Base-by-base conservation (phyloP, 2,888 invertebrate species). In the Pomacea canaliculata region DNA sequence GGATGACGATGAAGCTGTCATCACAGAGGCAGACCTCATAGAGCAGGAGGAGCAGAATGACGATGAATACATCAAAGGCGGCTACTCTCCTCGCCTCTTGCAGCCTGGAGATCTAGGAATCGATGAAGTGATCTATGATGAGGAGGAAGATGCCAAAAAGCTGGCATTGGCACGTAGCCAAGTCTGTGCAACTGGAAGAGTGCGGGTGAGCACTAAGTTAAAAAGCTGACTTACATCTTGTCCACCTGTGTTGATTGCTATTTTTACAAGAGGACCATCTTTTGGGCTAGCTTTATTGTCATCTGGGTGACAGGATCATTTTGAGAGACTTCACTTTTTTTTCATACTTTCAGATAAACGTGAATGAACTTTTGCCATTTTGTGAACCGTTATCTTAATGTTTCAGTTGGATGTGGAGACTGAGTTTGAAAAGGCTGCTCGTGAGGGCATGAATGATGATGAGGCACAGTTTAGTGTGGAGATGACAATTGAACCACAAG, bases 381-480 rank as follows among this genome's bases (percentile, higher is more conserved):
- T 10, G 16, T 56, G 51, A 2, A 56, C 12, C 10, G 2, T 13
- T 56, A 56, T 16, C 19, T 63, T 23, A 12, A 12, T 23, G 23
- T 63, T 63, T 51, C 67, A 90, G 89, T 81, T 86, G 84, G 93
- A 93, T 49, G 91, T 91, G 0, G 94, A 94, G 85, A 94, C 95
- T 83, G 92, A 95, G 70, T 93, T 97, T 92, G 94, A 95, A 85
- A 92, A 94, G 83, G 94, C 96, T 91, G 97, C 97, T 0, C 92
- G 94, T 60, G 95, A 95, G 88, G 96, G 89, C 10, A 91, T 91
- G 91, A 88, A 94, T 65, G 93, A 93, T 66, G 97, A 97, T 86
- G 98, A 97, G 92, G 96, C 95, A 0, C 94, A 94, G 88, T 98
- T 98, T 92, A 96, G 96, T 78, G 97, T 96, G 69, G 98, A 93